These are phyloP conservation scores for Phataginus tricuspis DNA, from an alignment of 2,797 vertebrate genomes.

Conservation along the genomic window DNA sequence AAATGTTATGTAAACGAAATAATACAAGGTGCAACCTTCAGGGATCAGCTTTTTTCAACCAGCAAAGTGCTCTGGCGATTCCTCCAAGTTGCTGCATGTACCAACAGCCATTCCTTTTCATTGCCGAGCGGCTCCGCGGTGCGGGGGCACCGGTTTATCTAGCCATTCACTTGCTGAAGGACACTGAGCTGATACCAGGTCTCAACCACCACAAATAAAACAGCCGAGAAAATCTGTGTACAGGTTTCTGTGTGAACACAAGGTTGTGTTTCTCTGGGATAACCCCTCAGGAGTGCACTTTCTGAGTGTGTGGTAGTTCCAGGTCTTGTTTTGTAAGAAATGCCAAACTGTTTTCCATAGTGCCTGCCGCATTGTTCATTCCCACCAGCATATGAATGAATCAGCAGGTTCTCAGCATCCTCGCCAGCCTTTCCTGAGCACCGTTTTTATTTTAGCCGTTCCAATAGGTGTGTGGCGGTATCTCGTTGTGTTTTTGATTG, in stretches of 20 bases:
- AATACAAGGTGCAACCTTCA: no score
- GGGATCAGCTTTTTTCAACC: neutral
- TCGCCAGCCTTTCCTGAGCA: neutral
- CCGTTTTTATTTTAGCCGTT: neutral
- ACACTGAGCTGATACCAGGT: neutral
- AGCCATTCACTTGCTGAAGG: neutral
- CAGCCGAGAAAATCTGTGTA: neutral
- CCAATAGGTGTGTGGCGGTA: neutral
- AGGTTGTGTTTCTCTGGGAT: neutral
- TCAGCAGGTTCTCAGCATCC: neutral
- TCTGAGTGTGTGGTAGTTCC: neutral
- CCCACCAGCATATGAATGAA: accelerated
- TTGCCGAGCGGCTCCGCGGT: accelerated
- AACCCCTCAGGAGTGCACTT: neutral
- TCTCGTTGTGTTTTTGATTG: neutral
- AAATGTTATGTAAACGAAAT: neutral
- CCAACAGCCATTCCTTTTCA: neutral
- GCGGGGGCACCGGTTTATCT: accelerated
- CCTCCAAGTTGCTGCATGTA: neutral
- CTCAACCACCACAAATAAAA: neutral
- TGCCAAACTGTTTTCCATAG: neutral
- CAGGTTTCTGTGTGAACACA: neutral
- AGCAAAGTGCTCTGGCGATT: neutral
- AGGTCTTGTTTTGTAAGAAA: neutral
- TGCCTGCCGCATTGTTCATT: neutral